Percentiles rank a stretch among this genome's conserved stretches.
Evolutionary conservation across 2,113 vertebrate species (phyloP).

Genomic region (Circaetus gallicus): DNA sequence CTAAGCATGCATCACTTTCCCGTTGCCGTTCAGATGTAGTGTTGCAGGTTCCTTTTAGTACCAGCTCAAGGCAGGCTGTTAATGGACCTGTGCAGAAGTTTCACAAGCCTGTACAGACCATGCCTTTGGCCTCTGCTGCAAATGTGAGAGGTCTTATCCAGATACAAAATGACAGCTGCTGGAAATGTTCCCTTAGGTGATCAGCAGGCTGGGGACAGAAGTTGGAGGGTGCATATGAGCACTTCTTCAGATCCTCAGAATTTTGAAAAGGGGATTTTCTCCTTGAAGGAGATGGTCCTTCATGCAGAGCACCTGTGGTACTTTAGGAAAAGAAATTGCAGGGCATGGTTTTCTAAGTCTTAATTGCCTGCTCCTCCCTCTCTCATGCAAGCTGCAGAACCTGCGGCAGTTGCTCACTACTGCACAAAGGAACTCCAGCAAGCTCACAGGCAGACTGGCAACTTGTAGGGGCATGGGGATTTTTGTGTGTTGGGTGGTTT

Average conservation of each 20-base stretch:
- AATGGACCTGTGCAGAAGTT: accelerated
- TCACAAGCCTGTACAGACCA: background rate
- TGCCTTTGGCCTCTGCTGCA: background rate
- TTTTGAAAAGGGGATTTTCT: background rate
- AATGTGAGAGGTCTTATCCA: background rate
- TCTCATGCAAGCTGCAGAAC: background rate
- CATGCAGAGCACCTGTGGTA: background rate
- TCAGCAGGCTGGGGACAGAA: background rate
- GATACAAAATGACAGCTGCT: background rate
- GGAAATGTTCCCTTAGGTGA: background rate
- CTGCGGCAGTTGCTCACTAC: background rate
- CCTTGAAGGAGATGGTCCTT: background rate
- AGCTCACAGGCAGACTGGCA: background rate
- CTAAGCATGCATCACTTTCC: accelerated
- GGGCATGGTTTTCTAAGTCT: background rate
- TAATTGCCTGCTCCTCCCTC: background rate
- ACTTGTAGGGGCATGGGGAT: background rate
- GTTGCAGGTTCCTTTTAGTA: background rate
- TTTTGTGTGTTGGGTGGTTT: background rate
- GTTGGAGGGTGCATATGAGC: background rate
- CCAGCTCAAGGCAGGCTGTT: background rate
- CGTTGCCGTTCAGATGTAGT: accelerated
- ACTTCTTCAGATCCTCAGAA: background rate
- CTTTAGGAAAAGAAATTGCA: background rate
- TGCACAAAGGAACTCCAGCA: background rate